Conservation (phyloP, 2,113 vertebrate species). For the Coptodon bakossiorum region DNA sequence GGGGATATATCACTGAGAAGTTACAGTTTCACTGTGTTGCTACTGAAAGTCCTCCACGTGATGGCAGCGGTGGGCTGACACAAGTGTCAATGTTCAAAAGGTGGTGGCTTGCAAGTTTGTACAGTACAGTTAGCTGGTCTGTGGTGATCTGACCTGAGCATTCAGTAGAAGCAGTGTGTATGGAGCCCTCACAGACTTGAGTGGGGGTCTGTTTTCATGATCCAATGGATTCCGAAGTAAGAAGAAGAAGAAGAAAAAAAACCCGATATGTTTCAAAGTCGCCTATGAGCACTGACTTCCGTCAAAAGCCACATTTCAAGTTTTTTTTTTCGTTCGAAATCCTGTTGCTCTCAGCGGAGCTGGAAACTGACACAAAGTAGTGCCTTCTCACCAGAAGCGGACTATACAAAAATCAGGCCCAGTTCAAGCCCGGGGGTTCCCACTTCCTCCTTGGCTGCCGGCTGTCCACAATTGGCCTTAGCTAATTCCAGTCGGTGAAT, state of each 20-base stretch:
- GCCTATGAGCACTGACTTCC: not conserved
- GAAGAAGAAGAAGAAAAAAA: not conserved
- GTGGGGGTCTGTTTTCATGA: constrained; percentile 43
- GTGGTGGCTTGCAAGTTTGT: constrained; percentile 14
- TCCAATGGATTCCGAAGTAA: constrained; percentile 19
- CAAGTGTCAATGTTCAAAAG: constrained; percentile 27
- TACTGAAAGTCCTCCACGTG: constrained; percentile 34
- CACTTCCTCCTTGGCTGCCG: constrained; percentile 69
- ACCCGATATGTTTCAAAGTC: constrained; percentile 5
- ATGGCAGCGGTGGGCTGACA: constrained; percentile 22
- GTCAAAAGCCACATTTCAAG: constrained; percentile 15
- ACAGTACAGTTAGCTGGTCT: constrained; percentile 8
- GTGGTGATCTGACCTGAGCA: constrained; percentile 13
- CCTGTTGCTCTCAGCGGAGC: not conserved
- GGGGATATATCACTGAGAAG: not conserved
- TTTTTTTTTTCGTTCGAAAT: not conserved
- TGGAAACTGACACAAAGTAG: not conserved
- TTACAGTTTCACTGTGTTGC: not conserved
- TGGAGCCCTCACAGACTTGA: constrained; percentile 12
- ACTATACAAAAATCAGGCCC: constrained; percentile 55
- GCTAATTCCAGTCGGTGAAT: constrained; percentile 16
- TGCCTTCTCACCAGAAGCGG: not conserved
- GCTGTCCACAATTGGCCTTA: constrained; percentile 52
- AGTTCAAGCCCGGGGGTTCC: constrained; percentile 54
- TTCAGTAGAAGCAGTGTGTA: not conserved